These are phyloP conservation scores for Ceratosolen solmsi DNA, from an alignment of 1,140 invertebrate species.

Conservation along the genomic window DNA sequence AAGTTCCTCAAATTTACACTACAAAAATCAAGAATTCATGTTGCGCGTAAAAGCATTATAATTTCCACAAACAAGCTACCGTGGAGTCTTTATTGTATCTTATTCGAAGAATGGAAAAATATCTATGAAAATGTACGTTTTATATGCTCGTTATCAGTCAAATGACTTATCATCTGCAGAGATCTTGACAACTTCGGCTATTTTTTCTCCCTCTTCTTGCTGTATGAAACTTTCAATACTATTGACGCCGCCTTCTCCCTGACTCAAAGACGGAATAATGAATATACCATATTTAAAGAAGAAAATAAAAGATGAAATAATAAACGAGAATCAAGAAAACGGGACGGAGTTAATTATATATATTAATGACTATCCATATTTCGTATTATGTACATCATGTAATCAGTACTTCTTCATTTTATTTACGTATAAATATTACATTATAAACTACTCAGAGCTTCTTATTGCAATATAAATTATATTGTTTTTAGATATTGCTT, in stretches of 20 bases:
- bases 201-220: conserved; percentile 23
- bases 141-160: conserved; percentile 64
- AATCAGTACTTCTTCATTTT: neutral
- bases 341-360: neutral
- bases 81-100: conserved; percentile 49
- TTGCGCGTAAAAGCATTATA: neutral
- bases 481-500: too few species aligned
- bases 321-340: neutral
- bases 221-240: neutral
- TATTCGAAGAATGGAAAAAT: conserved; percentile 52
- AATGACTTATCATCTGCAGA: conserved; percentile 24
- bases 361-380: neutral
- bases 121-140: conserved; percentile 55
- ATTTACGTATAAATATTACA: neutral
- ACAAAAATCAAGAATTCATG: neutral
- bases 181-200: neutral
- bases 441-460: too few species aligned
- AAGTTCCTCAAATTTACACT: neutral
- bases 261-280: too few species aligned
- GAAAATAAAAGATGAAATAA: neutral
- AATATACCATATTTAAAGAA: neutral
- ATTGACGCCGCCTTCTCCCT: neutral
- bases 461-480: too few species aligned
- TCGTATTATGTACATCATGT: neutral
- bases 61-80: neutral